phyloP scores from a whole-genome alignment of 2,888 invertebrate genomes.

The Aplocera efformata region DNA sequence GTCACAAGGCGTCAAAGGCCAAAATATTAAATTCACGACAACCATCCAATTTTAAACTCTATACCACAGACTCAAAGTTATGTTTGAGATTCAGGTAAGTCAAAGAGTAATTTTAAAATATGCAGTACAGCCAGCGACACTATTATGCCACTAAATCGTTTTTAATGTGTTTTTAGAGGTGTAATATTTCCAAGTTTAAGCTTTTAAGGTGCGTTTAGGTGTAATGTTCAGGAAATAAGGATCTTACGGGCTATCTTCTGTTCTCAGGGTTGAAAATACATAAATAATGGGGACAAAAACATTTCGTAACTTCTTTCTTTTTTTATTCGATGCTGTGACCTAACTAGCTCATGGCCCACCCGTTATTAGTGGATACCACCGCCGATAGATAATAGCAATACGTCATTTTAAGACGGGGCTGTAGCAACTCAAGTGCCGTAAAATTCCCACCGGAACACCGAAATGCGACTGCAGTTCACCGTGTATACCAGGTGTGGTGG shows the following conservation, averaged over 20 bases:
- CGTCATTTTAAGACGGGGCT: no score
- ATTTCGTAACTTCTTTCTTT: not conserved
- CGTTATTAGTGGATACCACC: no score
- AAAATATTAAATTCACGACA: constrained; percentile 4
- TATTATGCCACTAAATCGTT: constrained; percentile 23
- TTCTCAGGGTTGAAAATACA: no score
- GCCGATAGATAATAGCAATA: no score
- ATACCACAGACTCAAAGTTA: constrained; percentile 1
- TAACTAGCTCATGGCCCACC: no score
- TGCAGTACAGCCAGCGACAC: constrained; percentile 14
- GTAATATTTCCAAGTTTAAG: constrained; percentile 15
- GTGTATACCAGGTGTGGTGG: no score
- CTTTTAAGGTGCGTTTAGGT: not conserved
- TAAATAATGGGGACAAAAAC: not conserved
- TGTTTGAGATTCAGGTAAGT: constrained; percentile 3
- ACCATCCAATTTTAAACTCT: constrained; percentile 5
- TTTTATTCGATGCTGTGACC: not conserved
- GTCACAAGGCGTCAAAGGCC: constrained; percentile 10
- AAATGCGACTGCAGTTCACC: no score
- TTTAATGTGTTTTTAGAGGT: constrained; percentile 20
- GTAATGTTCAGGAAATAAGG: not conserved
- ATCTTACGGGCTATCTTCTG: not conserved
- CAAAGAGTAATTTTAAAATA: constrained; percentile 18
- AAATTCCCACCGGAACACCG: no score
- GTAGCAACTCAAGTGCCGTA: no score